Evolutionary conservation across 2,888 invertebrate genomes (phyloP).

Genomic region (Latrodectus elegans): DNA sequence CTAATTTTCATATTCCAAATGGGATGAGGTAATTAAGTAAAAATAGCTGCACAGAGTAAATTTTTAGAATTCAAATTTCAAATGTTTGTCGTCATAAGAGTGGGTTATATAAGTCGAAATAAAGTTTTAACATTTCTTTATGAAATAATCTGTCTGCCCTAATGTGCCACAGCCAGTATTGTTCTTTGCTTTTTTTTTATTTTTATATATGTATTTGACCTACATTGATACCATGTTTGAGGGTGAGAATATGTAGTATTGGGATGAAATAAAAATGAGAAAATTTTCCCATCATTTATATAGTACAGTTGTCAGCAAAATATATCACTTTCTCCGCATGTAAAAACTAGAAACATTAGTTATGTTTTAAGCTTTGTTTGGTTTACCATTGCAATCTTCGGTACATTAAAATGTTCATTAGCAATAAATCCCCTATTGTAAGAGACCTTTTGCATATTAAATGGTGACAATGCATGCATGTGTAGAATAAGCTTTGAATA

Average conservation of each 20-base stretch:
- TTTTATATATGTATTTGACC: conserved; percentile 46
- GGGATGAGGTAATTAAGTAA: not conserved
- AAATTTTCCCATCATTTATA: conserved; percentile 42
- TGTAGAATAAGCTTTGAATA: conserved; percentile 62
- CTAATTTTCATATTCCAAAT: too few relatives aligned
- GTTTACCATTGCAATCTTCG: conserved; percentile 67
- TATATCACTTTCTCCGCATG: conserved; percentile 49
- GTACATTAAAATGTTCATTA: conserved; percentile 47
- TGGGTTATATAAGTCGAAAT: not conserved
- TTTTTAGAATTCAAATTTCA: not conserved
- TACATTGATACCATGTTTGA: conserved; percentile 65
- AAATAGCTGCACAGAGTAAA: not conserved
- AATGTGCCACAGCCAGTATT: conserved; percentile 69
- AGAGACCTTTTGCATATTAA: conserved; percentile 64
- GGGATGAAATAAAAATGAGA: conserved; percentile 60
- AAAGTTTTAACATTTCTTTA: not conserved
- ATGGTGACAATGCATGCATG: conserved; percentile 69
- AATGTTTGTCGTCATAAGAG: not conserved
- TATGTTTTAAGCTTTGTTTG: conserved; percentile 68
- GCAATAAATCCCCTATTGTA: conserved; percentile 63
- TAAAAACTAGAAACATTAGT: conserved; percentile 65
- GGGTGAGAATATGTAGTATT: conserved; percentile 52
- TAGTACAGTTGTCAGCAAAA: conserved; percentile 56
- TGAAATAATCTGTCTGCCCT: conserved; percentile 52
- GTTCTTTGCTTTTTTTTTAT: conserved; percentile 38